Conservation (phyloP, 30 jellyfish, hydroid and myxozoan genomes). For the Clytia hemisphaerica region DNA sequence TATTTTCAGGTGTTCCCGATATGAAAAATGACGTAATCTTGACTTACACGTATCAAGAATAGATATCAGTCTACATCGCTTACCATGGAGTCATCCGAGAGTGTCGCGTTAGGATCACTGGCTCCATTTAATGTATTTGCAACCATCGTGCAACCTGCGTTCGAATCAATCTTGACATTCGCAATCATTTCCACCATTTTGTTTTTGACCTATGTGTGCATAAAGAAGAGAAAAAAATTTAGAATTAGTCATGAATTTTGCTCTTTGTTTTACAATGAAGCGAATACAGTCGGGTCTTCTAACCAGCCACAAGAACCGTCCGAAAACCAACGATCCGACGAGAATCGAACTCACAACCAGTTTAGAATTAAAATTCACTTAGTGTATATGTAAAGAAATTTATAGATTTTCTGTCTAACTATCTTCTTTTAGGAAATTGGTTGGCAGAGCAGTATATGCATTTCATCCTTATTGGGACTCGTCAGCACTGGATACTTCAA, state of each 20-base stretch:
- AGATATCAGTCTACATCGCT: too few species aligned
- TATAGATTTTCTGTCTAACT: not conserved
- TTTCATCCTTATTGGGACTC: too few species aligned
- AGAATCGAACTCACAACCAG: too few species aligned
- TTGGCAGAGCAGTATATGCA: too few species aligned
- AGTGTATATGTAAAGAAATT: not conserved
- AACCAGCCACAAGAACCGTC: not conserved
- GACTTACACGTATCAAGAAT: too few species aligned
- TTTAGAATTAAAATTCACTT: not conserved
- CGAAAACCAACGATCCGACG: too few species aligned
- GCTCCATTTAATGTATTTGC: conserved; percentile 9
- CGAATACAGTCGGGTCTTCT: not conserved
- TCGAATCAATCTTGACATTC: not conserved
- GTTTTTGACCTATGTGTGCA: not conserved
- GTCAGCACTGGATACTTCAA: too few species aligned
- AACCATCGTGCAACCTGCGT: conserved; percentile 4
- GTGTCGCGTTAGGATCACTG: not conserved
- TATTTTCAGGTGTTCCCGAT: too few species aligned
- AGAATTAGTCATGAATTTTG: not conserved
- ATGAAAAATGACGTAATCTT: too few species aligned
- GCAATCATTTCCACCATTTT: not conserved
- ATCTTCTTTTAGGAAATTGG: too few species aligned
- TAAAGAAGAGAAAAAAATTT: not conserved
- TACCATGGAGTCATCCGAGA: conserved; percentile 10
- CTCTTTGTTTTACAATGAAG: not conserved